Evolutionary conservation across 2,113 vertebrate species (phyloP).

Genomic region (Orientallactaga bullata): DNA sequence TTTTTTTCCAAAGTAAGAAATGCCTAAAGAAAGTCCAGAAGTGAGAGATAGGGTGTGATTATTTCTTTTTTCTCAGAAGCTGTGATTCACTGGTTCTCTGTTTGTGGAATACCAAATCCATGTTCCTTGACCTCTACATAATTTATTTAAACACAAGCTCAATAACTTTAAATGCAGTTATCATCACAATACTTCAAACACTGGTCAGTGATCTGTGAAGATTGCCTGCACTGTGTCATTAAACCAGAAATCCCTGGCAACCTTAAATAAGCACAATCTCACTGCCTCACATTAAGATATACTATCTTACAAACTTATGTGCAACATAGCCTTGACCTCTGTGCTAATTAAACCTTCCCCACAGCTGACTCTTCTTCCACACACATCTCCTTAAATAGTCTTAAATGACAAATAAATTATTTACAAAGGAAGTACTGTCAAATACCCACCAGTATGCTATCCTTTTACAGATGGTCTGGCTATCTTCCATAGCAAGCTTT

Average conservation of each 20-base stretch:
- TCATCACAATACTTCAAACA: conserved; percentile 33
- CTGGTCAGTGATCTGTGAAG: conserved; percentile 57
- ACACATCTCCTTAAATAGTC: conserved; percentile 58
- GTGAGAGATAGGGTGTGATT: not conserved
- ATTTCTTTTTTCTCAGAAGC: conserved; percentile 2
- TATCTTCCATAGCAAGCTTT: not conserved
- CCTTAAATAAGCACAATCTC: conserved; percentile 42
- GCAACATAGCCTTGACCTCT: conserved; percentile 40
- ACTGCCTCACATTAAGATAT: conserved; percentile 53
- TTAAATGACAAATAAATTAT: conserved; percentile 72
- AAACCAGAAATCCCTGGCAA: not conserved
- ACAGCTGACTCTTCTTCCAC: conserved; percentile 17
- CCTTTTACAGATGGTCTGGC: conserved; percentile 35
- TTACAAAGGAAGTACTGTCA: conserved; percentile 61
- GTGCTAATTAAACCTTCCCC: conserved; percentile 76
- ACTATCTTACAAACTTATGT: conserved; percentile 50
- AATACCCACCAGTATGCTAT: conserved; percentile 36
- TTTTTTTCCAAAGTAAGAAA: no score
- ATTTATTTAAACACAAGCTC: conserved; percentile 72
- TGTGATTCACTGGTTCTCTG: conserved; percentile 36
- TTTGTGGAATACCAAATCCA: conserved; percentile 5
- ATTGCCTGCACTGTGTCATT: conserved; percentile 57
- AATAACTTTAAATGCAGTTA: conserved; percentile 48
- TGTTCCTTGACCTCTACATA: conserved; percentile 54
- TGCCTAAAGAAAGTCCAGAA: no score